Percentiles rank a stretch among this genome's conserved stretches.
Evolutionary conservation across 2,888 invertebrate genomes (phyloP).

Genomic region (Pasiphila rectangulata): DNA sequence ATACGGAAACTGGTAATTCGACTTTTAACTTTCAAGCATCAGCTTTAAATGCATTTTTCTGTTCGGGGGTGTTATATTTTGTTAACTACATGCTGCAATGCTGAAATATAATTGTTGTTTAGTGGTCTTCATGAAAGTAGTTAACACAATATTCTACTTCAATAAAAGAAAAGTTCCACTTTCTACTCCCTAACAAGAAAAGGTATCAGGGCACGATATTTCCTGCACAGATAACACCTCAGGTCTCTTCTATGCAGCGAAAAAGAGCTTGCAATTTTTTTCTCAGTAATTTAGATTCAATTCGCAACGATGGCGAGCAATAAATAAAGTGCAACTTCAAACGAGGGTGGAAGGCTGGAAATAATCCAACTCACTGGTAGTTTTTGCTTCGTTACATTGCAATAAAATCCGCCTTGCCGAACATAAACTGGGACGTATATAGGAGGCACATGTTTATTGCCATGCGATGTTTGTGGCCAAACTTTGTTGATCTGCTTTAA

Average conservation of each 20-base stretch:
- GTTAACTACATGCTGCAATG: background rate
- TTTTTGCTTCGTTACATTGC: constrained; percentile 60
- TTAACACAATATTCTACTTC: no score
- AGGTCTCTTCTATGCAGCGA: constrained; percentile 37
- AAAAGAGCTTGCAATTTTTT: constrained; percentile 46
- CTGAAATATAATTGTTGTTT: no score
- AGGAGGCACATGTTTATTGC: constrained; percentile 28
- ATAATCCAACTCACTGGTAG: constrained; percentile 64
- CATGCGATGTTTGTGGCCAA: constrained; percentile 14
- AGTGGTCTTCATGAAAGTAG: no score
- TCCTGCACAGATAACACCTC: no score
- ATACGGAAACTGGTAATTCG: constrained; percentile 24
- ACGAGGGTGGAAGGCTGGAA: constrained; percentile 65
- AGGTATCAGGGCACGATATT: constrained; percentile 30
- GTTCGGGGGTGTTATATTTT: background rate
- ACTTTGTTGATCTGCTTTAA: constrained; percentile 1
- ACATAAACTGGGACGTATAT: constrained; percentile 39
- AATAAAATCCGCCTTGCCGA: constrained; percentile 48
- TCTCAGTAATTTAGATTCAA: constrained; percentile 70
- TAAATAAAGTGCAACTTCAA: constrained; percentile 71
- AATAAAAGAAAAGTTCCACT: no score
- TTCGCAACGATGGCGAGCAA: constrained; percentile 61
- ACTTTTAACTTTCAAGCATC: constrained; percentile 18
- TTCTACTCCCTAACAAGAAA: constrained; percentile 8
- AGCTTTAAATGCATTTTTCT: background rate